Percentiles rank a stretch among this genome's conserved stretches.
phyloP scores from a whole-genome alignment of 2,113 vertebrate genomes.

The Alosa alosa region DNA sequence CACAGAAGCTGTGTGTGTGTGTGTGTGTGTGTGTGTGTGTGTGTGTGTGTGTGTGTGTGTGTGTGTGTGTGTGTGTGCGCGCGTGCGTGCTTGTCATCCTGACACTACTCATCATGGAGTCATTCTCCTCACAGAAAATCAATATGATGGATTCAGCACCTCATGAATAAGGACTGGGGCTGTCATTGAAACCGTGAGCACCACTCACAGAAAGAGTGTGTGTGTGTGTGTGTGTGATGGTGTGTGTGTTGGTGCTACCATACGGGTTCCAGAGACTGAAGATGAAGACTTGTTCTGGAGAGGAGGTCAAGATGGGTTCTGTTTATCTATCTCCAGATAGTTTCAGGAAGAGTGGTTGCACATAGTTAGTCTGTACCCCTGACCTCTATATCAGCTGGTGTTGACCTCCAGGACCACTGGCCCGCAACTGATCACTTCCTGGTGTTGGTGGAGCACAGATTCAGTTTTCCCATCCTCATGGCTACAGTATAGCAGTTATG shows the following conservation, averaged over 20 bases:
- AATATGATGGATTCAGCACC: slow-evolving; percentile 29
- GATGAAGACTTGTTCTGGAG: background rate
- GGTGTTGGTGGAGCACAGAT: background rate
- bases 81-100: background rate
- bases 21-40: background rate
- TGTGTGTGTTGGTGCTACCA: too few species aligned
- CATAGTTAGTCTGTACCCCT: too few species aligned
- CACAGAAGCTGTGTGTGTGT: background rate
- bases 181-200: slow-evolving; percentile 2
- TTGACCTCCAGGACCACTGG: background rate
- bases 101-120: background rate
- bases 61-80: too few species aligned
- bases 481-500: background rate
- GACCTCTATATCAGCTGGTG: background rate
- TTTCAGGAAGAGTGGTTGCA: background rate
- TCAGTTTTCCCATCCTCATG: background rate
- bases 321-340: background rate
- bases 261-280: too few species aligned
- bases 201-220: slow-evolving; percentile 19
- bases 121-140: slow-evolving; percentile 33
- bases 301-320: background rate
- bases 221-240: background rate
- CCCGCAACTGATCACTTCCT: background rate
- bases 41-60: background rate
- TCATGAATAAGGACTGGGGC: slow-evolving; percentile 16